A percentile compares a stretch with the other conserved stretches of the same genome.
Conservation (phyloP, 2,888 invertebrate species). For the Leptopterna dolabrata region DNA sequence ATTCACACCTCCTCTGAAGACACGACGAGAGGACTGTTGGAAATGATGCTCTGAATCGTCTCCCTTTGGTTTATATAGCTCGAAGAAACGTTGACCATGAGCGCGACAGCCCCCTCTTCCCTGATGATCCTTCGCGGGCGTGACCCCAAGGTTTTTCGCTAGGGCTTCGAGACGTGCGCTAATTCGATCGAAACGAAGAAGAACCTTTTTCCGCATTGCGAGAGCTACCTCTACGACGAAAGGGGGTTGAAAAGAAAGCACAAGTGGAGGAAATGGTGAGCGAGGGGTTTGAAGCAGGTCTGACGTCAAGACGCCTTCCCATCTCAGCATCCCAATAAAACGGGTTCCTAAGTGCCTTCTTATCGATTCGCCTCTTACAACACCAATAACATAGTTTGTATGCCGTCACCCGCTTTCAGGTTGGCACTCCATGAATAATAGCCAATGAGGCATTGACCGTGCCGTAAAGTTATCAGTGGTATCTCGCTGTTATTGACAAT, state of each 20-base stretch:
- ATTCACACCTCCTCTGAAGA: slow-evolving; percentile 48
- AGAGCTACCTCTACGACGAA: neutral
- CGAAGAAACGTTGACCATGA: slow-evolving; percentile 47
- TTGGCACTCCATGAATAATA: neutral
- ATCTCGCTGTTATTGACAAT: neutral
- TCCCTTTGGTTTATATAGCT: slow-evolving; percentile 33
- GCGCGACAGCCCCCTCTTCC: neutral
- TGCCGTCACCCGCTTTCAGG: neutral
- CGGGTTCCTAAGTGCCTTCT: neutral
- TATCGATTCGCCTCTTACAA: neutral
- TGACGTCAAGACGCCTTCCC: neutral
- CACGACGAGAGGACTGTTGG: slow-evolving; percentile 49
- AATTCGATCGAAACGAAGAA: slow-evolving; percentile 5
- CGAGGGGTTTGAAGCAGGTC: neutral
- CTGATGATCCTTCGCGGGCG: neutral
- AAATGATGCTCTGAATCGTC: slow-evolving; percentile 30
- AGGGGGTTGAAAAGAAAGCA: neutral
- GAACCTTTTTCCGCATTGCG: slow-evolving; percentile 5
- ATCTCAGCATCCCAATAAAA: neutral
- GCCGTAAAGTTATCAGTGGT: neutral
- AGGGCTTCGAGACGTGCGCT: neutral
- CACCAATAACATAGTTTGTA: neutral
- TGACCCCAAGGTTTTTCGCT: slow-evolving; percentile 3
- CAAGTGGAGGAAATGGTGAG: neutral
- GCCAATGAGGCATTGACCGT: neutral